Base-by-base conservation (phyloP, 2,888 invertebrate species). In the Agrochola circellaris region DNA sequence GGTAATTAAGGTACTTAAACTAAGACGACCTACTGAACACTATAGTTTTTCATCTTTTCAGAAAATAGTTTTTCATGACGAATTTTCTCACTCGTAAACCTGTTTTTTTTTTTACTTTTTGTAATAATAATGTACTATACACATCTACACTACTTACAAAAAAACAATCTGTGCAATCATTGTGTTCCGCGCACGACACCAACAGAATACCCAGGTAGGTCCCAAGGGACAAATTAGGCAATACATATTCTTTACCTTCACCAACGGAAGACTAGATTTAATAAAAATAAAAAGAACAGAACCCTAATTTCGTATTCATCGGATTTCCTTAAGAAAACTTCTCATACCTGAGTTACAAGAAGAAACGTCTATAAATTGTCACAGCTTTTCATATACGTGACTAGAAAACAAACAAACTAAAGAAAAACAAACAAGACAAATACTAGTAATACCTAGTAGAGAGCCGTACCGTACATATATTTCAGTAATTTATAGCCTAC, bases 371-470 rank as follows among this genome's bases (percentile, higher is more conserved):
- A 34, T 60, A 73, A 70, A 83, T 81, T 73, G 81, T 83, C 78
- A 70, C 83, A 81, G 74, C 77, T 62, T 71, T 23, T 38, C 34
- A 23, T 65, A 65, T 42, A 81, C 84, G 83, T 84, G 83, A 81
- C 81, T 45, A 17, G 60, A 75, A 83, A 66, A 73, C 58, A 30
- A 54, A 81, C 60, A 58, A 17, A 70, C 38, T 11, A 17, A 30
- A 30, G 34, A 58, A 51, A 51, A 51, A 8, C 51, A 51, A 51
- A 51, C 51, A 51, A 51, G 51, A 69, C 62, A 65, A 60, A 79
- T 64, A 65, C 69, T 76, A 80, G 73, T 74, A 30, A 61, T 54
- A 56, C 15, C 62, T 73, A 68, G 83, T 68, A 65, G 65, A 65
- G 23, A 58, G 9, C 54, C 38, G 69, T 56, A 6, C 60, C 38